A percentile compares a stretch with the other conserved stretches of the same genome.
These are phyloP conservation scores for Campylomormyrus tamandua DNA, from an alignment of 2,113 vertebrate species.

Conservation along the genomic window DNA sequence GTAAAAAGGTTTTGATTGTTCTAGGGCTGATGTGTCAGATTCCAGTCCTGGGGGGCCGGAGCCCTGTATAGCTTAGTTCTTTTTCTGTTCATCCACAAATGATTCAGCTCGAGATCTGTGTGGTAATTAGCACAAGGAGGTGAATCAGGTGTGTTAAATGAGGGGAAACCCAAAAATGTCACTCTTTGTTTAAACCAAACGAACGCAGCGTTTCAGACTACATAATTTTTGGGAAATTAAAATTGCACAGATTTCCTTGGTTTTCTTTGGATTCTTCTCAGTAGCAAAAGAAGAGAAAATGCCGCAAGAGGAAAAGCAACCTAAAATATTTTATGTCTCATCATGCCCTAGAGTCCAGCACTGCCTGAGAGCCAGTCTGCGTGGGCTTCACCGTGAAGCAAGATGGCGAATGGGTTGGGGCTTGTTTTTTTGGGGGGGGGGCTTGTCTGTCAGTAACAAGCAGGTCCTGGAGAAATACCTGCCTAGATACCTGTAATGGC, in stretches of 20 bases:
- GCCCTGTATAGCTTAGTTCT: too few relatives aligned
- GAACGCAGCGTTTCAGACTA: background rate
- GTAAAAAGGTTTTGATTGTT: background rate
- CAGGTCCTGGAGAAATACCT: constrained; percentile 45
- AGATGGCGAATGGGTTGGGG: background rate
- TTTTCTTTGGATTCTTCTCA: constrained; percentile 1
- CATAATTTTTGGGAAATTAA: background rate
- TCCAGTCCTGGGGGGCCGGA: too few relatives aligned
- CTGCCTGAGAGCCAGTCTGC: background rate
- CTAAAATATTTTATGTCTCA: constrained; percentile 26
- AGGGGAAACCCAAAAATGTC: background rate
- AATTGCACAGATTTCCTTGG: background rate
- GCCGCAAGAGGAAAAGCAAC: background rate
- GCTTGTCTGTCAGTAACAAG: constrained; percentile 48
- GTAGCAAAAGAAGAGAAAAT: background rate
- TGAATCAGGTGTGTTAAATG: too few relatives aligned
- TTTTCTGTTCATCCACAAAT: too few relatives aligned
- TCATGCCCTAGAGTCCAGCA: background rate
- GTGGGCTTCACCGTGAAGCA: background rate
- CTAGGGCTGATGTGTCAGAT: background rate
- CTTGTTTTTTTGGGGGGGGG: constrained; percentile 12
- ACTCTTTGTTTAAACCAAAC: background rate
- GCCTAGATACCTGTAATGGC: constrained; percentile 49
- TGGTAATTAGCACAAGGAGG: too few relatives aligned
- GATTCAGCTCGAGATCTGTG: too few relatives aligned